Percentiles rank a stretch among this genome's conserved stretches.
Evolutionary conservation across 92 coral and sea anemone genomes (phyloP).

Genomic region (Galaxea fascicularis): DNA sequence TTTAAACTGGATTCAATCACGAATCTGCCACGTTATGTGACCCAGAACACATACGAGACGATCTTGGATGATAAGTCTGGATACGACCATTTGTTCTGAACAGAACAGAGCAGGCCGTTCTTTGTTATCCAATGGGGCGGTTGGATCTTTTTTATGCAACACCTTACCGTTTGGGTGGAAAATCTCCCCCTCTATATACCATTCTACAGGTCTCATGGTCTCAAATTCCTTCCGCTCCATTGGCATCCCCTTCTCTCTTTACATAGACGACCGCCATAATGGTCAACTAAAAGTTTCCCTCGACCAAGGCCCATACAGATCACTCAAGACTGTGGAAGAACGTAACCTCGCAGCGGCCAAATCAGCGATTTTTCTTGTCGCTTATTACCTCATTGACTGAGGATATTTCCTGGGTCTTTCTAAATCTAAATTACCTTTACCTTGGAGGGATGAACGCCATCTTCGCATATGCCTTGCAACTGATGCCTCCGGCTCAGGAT

Average conservation of each 20-base stretch:
- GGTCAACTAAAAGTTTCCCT: constrained; percentile 43
- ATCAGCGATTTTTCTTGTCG: constrained; percentile 42
- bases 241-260: neutral
- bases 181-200: neutral
- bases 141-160: neutral
- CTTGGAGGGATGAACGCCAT: constrained; percentile 62
- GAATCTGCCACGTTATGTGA: neutral
- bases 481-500: constrained; percentile 77
- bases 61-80: neutral
- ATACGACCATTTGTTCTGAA: too few relatives aligned
- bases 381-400: constrained; percentile 32
- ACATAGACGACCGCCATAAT: constrained; percentile 57
- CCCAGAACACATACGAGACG: neutral
- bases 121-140: neutral
- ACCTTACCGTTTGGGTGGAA: neutral
- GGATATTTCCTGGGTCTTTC: constrained; percentile 53
- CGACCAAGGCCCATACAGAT: constrained; percentile 20
- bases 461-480: constrained; percentile 49
- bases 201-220: neutral
- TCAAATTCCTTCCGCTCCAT: neutral
- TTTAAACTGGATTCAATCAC: neutral
- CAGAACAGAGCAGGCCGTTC: too few relatives aligned
- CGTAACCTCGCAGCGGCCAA: constrained; percentile 29
- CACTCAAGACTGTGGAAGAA: neutral
- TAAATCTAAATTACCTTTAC: constrained; percentile 56